Evolutionary conservation across 2,888 invertebrate genomes (phyloP).

Genomic region (Drosophila mimica): DNA sequence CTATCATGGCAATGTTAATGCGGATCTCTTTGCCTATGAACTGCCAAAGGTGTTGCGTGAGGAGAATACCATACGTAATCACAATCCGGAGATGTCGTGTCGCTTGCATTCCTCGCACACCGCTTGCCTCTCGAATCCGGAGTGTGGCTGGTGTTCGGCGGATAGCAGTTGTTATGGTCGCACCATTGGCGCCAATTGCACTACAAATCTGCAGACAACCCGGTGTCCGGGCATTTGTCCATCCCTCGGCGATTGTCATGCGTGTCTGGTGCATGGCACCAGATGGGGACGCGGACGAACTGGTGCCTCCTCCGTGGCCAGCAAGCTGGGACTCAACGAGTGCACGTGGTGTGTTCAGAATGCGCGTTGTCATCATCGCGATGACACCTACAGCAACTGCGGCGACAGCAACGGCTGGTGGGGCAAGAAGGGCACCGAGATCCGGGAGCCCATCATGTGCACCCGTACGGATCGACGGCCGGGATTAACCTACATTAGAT

Average conservation of each 20-base stretch:
- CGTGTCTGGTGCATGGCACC: constrained; percentile 92
- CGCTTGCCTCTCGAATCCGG: constrained; percentile 95
- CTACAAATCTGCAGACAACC: constrained; percentile 94
- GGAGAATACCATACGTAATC: constrained; percentile 88
- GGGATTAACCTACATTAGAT: constrained; percentile 94
- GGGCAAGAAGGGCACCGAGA: constrained; percentile 93
- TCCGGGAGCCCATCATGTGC: constrained; percentile 91
- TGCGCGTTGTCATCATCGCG: constrained; percentile 94
- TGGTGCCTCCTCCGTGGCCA: constrained; percentile 88
- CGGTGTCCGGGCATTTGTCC: constrained; percentile 96
- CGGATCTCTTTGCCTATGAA: constrained; percentile 94
- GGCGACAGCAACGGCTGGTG: constrained; percentile 96
- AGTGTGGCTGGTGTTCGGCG: constrained; percentile 97
- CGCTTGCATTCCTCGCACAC: constrained; percentile 90
- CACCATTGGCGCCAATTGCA: constrained; percentile 94
- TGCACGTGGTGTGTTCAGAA: constrained; percentile 98
- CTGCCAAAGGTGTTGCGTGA: constrained; percentile 93
- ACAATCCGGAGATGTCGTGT: constrained; percentile 92
- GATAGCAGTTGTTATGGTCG: constrained; percentile 93
- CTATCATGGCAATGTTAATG: constrained; percentile 96
- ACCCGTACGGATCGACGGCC: constrained; percentile 92
- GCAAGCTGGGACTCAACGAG: constrained; percentile 91
- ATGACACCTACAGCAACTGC: constrained; percentile 91
- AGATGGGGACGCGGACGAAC: constrained; percentile 70
- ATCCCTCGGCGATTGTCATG: constrained; percentile 94